These are phyloP conservation scores for Paradisaea rubra DNA, from an alignment of 2,113 vertebrate species.

Conservation along the genomic window DNA sequence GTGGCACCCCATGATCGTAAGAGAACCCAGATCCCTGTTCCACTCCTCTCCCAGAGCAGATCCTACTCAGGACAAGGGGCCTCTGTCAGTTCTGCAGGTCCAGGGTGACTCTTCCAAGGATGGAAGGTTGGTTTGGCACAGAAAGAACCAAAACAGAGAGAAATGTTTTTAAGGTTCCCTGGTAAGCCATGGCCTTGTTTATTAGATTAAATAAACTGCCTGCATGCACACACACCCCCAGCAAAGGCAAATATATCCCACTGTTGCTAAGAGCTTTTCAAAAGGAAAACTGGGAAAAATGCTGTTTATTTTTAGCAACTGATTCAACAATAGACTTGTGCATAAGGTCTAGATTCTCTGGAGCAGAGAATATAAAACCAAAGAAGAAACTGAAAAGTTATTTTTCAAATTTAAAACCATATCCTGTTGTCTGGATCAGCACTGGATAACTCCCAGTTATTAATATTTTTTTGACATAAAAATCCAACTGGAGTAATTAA, in stretches of 20 bases:
- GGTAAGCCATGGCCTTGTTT: neutral
- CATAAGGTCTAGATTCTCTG: neutral
- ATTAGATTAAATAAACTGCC: neutral
- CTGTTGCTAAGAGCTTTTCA: slow-evolving; percentile 59
- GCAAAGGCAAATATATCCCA: slow-evolving; percentile 23
- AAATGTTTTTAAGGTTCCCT: neutral
- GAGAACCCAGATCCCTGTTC: neutral
- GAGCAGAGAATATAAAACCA: neutral
- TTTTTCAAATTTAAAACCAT: neutral
- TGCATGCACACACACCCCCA: neutral
- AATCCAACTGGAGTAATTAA: neutral
- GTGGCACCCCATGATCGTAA: neutral
- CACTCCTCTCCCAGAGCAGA: neutral
- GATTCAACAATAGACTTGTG: slow-evolving; percentile 46
- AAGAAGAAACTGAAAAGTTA: neutral
- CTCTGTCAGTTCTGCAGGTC: neutral
- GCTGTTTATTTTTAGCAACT: slow-evolving; percentile 66
- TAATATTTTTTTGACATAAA: neutral
- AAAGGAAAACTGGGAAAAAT: slow-evolving; percentile 21
- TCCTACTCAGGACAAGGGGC: neutral
- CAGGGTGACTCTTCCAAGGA: neutral
- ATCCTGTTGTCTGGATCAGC: neutral
- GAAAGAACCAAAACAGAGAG: neutral
- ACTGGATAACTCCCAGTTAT: neutral
- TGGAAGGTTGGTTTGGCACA: neutral